A percentile compares a stretch with the other conserved stretches of the same genome.
Conservation (phyloP, 2,797 vertebrate genomes). For the Tangara arthus region DNA sequence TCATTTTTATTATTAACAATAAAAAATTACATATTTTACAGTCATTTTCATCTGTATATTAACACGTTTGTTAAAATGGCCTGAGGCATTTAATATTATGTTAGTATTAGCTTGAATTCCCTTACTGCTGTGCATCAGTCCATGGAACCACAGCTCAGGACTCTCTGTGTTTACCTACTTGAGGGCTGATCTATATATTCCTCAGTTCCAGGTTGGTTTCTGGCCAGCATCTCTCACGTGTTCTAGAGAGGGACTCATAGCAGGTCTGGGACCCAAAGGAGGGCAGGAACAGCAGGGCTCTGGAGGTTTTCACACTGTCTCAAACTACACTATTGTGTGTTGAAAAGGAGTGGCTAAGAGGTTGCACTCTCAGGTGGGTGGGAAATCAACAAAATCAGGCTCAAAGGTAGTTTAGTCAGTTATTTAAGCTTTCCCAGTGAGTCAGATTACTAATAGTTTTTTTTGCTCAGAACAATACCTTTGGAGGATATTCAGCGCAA, state of each 20-base stretch:
- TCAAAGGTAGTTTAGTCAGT: not conserved
- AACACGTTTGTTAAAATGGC: not conserved
- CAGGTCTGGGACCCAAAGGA: not conserved
- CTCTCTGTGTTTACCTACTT: not conserved
- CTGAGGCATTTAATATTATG: accelerated
- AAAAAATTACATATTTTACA: not conserved
- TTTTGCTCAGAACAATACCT: conserved; percentile 33
- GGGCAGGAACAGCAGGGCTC: not conserved
- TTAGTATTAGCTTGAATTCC: not conserved
- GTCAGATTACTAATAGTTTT: conserved; percentile 51
- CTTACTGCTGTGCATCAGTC: not conserved
- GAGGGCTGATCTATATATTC: not conserved
- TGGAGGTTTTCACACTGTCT: not conserved
- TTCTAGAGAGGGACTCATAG: not conserved
- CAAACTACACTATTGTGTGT: accelerated
- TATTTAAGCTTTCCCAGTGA: conserved; percentile 47
- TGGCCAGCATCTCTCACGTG: not conserved
- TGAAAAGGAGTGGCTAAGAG: not conserved
- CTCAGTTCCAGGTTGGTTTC: not conserved
- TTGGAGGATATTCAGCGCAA: conserved; percentile 32
- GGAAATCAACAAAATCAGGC: not conserved
- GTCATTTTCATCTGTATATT: not conserved
- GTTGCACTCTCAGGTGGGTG: not conserved
- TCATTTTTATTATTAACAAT: not conserved
- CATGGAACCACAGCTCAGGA: not conserved